These are phyloP conservation scores for Xiphorhynchus erythropygius DNA, from an alignment of 2,797 vertebrate species.

Conservation along the genomic window DNA sequence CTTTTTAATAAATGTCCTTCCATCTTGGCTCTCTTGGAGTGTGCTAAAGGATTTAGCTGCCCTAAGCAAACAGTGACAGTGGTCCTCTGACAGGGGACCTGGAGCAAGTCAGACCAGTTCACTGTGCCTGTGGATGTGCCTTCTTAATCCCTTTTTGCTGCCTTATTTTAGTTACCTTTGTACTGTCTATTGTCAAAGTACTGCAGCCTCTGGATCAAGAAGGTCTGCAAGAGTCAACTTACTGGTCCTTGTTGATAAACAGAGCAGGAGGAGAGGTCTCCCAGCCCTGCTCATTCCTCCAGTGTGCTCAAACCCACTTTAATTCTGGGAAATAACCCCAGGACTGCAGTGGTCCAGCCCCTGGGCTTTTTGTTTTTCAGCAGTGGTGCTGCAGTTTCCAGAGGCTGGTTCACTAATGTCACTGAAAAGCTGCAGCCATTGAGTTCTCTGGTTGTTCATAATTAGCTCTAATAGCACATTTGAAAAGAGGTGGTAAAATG, in stretches of 20 bases:
- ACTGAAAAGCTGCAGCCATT: background rate
- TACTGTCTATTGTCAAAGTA: background rate
- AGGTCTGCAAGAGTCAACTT: background rate
- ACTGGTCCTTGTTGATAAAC: background rate
- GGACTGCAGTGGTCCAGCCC: background rate
- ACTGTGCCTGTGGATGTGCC: background rate
- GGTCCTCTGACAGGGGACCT: background rate
- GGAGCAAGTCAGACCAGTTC: background rate
- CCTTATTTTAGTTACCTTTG: background rate
- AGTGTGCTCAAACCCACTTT: background rate
- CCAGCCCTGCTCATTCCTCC: background rate
- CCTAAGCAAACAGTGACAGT: background rate
- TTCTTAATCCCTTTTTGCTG: background rate
- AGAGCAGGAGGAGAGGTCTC: background rate
- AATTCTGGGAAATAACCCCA: background rate
- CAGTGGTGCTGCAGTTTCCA: background rate
- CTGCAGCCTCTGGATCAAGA: background rate
- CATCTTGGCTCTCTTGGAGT: background rate
- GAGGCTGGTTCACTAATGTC: background rate
- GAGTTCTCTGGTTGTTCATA: constrained; percentile 36
- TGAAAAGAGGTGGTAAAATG: constrained; percentile 36
- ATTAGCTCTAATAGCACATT: constrained; percentile 59
- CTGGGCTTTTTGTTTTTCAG: background rate
- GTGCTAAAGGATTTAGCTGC: constrained; percentile 4
- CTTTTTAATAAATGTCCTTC: constrained; percentile 16